A percentile compares a stretch with the other conserved stretches of the same genome.
phyloP scores from a whole-genome alignment of 2,888 invertebrate genomes.

The Thymelicus sylvestris region DNA sequence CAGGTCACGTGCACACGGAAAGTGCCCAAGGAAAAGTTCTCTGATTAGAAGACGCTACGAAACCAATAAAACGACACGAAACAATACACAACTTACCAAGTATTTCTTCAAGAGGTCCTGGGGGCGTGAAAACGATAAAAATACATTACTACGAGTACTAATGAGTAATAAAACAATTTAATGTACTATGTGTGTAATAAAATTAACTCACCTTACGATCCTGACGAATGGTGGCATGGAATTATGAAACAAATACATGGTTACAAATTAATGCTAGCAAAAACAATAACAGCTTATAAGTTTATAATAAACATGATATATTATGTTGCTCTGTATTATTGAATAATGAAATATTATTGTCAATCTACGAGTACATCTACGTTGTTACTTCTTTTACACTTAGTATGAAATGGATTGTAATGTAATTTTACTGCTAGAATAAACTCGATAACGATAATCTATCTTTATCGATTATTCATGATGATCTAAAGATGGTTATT shows the following conservation, averaged over 20 bases:
- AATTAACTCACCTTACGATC: slow-evolving; percentile 73
- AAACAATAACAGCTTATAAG: too few relatives aligned
- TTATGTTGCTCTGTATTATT: too few relatives aligned
- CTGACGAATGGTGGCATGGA: slow-evolving; percentile 51
- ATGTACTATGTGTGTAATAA: not conserved
- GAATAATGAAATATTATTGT: too few relatives aligned
- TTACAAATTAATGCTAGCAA: slow-evolving; percentile 26
- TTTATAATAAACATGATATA: too few relatives aligned
- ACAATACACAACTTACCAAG: slow-evolving; percentile 62
- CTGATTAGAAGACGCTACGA: not conserved
- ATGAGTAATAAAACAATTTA: slow-evolving; percentile 21
- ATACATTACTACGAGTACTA: slow-evolving; percentile 41
- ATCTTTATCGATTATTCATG: too few relatives aligned
- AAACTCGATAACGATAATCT: too few relatives aligned
- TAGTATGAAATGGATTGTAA: too few relatives aligned
- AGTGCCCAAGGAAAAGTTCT: slow-evolving; percentile 9
- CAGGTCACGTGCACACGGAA: not conserved
- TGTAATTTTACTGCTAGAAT: too few relatives aligned
- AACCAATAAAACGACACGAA: not conserved
- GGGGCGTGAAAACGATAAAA: slow-evolving; percentile 54
- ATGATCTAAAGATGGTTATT: too few relatives aligned
- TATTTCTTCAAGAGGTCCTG: slow-evolving; percentile 80
- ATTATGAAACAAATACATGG: slow-evolving; percentile 47
- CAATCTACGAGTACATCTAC: too few relatives aligned
- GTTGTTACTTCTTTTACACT: too few relatives aligned